Conservation (phyloP, 1,140 invertebrate species). For the Drosophila sturtevanti region DNA sequence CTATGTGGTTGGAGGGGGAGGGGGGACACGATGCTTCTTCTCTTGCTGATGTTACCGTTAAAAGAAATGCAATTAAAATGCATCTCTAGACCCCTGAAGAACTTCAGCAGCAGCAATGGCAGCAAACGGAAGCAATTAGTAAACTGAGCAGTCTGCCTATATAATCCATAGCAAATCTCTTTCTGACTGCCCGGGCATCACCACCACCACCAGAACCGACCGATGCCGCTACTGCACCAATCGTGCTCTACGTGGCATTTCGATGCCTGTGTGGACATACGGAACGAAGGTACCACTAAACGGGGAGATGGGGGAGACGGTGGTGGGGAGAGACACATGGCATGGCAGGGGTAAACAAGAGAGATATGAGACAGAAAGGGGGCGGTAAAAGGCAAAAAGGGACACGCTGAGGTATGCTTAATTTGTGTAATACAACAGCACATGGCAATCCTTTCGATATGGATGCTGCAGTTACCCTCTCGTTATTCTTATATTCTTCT, state of each 20-base stretch:
- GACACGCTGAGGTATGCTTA: conserved; percentile 15
- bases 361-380: neutral
- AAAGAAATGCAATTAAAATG: conserved; percentile 81
- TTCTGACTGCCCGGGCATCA: conserved; percentile 14
- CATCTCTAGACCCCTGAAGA: conserved; percentile 73
- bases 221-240: conserved; percentile 10
- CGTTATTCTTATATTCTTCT: neutral
- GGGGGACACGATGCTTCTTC: no score
- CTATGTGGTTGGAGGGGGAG: conserved; percentile 13
- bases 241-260: conserved; percentile 77
- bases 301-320: conserved; percentile 3
- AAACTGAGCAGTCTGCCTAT: conserved; percentile 67
- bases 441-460: conserved; percentile 65
- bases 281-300: neutral
- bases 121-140: conserved; percentile 78
- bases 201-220: neutral
- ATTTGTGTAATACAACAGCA: conserved; percentile 39
- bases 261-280: conserved; percentile 14
- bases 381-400: conserved; percentile 24
- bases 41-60: conserved; percentile 72
- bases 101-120: conserved; percentile 46
- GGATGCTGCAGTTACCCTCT: conserved; percentile 18
- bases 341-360: no score
- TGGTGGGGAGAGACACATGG: neutral
- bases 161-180: conserved; percentile 66